phyloP scores from a whole-genome alignment of 2,797 vertebrate genomes.

The Pseudotriccus pelzelni region DNA sequence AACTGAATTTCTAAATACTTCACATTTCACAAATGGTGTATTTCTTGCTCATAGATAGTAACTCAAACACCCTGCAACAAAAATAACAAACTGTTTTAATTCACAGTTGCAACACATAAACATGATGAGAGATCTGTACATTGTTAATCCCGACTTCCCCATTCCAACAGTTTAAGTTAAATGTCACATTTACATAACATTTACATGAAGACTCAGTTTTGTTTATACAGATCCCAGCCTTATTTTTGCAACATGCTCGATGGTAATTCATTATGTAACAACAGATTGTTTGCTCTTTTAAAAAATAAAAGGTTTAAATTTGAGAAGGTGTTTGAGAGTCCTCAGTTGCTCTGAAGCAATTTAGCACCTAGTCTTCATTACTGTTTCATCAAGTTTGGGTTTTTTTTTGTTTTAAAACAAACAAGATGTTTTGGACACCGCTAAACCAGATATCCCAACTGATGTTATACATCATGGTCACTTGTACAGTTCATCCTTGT shows the following conservation, averaged over 20 bases:
- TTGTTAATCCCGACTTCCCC: constrained; percentile 48
- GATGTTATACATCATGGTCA: not conserved
- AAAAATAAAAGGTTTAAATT: not conserved
- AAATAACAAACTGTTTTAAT: constrained; percentile 51
- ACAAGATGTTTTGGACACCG: not conserved
- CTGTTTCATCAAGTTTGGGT: not conserved
- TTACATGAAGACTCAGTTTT: constrained; percentile 56
- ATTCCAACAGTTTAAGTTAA: constrained; percentile 59
- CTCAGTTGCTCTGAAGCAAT: not conserved
- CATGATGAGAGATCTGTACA: constrained; percentile 51
- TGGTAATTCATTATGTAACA: constrained; percentile 41
- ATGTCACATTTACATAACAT: constrained; percentile 70
- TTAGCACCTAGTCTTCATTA: not conserved
- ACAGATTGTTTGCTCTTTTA: constrained; percentile 41
- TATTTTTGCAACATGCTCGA: constrained; percentile 48
- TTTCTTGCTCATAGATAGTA: not conserved
- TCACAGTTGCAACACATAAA: constrained; percentile 44
- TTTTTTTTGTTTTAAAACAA: not conserved
- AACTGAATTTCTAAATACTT: not conserved
- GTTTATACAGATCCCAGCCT: constrained; percentile 55
- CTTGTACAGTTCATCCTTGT: not conserved
- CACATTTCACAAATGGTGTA: not conserved
- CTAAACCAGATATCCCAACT: not conserved
- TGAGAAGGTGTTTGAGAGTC: not conserved
- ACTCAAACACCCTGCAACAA: constrained; percentile 4